Evolutionary conservation across 53 echinoderm and acorn worm species (phyloP).

Genomic region (Echinarachnius parma): DNA sequence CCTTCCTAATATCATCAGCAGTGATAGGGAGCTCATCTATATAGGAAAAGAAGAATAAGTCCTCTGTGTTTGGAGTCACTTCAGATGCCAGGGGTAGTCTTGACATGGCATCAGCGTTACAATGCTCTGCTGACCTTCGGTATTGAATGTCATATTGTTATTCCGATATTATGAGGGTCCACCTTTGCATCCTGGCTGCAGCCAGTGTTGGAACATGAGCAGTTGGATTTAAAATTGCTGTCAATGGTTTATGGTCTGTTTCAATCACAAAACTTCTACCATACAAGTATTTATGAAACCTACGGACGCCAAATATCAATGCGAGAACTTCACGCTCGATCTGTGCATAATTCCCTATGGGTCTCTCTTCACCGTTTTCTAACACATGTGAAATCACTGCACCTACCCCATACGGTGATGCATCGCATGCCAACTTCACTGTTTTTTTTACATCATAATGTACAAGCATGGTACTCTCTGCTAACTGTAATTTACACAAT

Average conservation of each 20-base stretch:
- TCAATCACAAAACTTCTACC: not conserved
- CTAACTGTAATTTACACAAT: not conserved
- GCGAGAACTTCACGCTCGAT: not conserved
- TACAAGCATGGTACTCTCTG: not conserved
- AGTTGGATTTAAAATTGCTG: not conserved
- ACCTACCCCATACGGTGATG: conserved; percentile 33
- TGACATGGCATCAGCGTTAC: conserved; percentile 8
- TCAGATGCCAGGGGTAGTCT: not conserved
- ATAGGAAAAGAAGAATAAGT: conserved; percentile 32
- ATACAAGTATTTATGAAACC: conserved; percentile 23
- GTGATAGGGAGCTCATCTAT: conserved; percentile 42
- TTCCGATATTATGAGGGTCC: not conserved
- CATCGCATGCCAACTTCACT: conserved; percentile 34
- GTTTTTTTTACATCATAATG: conserved; percentile 24
- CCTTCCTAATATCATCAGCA: too few species aligned
- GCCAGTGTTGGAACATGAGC: not conserved
- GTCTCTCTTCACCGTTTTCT: conserved; percentile 42
- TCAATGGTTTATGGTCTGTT: conserved; percentile 6
- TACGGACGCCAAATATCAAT: conserved; percentile 1
- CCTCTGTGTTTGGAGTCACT: not conserved
- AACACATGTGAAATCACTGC: conserved; percentile 42
- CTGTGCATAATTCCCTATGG: conserved; percentile 12
- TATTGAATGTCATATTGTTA: conserved; percentile 9
- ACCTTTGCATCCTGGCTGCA: not conserved
- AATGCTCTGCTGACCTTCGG: conserved; percentile 19